phyloP scores from a whole-genome alignment of 1,140 invertebrate species.

The Drosophila kanapiae region DNA sequence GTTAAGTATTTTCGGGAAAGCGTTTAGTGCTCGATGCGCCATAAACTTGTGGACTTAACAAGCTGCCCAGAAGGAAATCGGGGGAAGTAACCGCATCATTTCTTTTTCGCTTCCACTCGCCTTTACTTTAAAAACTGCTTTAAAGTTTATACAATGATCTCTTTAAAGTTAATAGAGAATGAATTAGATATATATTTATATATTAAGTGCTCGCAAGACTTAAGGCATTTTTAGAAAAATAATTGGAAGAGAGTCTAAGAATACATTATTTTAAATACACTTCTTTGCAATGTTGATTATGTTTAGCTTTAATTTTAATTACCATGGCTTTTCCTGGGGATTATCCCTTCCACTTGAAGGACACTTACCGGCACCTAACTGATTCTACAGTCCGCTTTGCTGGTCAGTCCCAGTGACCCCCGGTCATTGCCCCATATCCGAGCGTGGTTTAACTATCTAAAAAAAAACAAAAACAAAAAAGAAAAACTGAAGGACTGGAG shows the following conservation, averaged over 20 bases:
- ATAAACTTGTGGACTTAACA: constrained; percentile 52
- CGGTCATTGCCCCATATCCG: constrained; percentile 51
- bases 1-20: constrained; percentile 21
- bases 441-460: neutral
- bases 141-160: neutral
- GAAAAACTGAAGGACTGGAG: constrained; percentile 12
- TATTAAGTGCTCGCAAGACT: too few relatives aligned
- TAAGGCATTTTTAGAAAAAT: too few relatives aligned
- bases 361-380: constrained; percentile 30
- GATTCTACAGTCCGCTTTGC: neutral
- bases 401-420: constrained; percentile 23
- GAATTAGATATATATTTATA: neutral
- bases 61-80: constrained; percentile 3
- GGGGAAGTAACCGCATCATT: neutral
- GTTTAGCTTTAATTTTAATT: constrained; percentile 19
- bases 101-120: neutral
- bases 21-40: constrained; percentile 53
- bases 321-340: constrained; percentile 2
- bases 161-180: neutral
- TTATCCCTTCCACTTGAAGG: constrained; percentile 24
- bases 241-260: too few relatives aligned
- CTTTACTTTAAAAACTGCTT: neutral
- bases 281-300: too few relatives aligned
- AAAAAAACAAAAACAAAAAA: constrained; percentile 8
- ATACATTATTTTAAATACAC: too few relatives aligned